Base-by-base conservation (phyloP, 2,888 invertebrate species). In the Drosophila cyrtoloma region DNA sequence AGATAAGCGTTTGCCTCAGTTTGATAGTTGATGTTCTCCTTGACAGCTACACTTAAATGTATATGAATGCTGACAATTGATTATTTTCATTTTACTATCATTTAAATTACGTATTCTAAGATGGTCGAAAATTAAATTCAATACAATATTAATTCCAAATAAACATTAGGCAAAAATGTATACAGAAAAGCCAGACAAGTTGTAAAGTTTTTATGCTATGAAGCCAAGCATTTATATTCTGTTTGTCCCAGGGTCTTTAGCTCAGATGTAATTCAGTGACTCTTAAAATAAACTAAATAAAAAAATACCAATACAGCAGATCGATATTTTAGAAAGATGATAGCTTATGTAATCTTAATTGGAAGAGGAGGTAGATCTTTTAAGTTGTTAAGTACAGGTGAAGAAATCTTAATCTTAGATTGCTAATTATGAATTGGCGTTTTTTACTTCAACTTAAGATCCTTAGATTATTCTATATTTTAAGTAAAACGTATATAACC, bases 1-100 rank as follows among this genome's bases (percentile, higher is more conserved):
- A 80, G 72, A 68, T 76, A 80, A 72, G 62, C 53, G 22, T 47
- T 39, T 51, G n/a, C 44, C n/a, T 32, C 47, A 52, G 57, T 32
- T 70, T 64, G 22, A 47, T 57, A 39, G 33, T 22, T 57, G 19
- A 26, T 10, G 10, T 30, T 47, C 35, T 22, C 2, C 4, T 14
- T 28, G 28, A 35, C 50, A 68, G 30, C 16, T 28, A 35, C 32
- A 60, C 50, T 35, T 14, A 16, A 39, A 42, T 72, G 60, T 28
- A 16, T 33, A 47, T 22, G n/a, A 30, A 39, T 57, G 16, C 28
- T 30, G 57, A 77, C 58, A 33, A 16, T n/a, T 39, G n/a, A 1
- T 5, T 57, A 26, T 44, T n/a, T 33, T 30, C 66, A 63, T 44
- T 30, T 12, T 9, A 5, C n/a, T n/a, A 5, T n/a, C 10, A 42